Base-by-base conservation (phyloP, 1,140 invertebrate species). In the Pristionchus pacificus region DNA sequence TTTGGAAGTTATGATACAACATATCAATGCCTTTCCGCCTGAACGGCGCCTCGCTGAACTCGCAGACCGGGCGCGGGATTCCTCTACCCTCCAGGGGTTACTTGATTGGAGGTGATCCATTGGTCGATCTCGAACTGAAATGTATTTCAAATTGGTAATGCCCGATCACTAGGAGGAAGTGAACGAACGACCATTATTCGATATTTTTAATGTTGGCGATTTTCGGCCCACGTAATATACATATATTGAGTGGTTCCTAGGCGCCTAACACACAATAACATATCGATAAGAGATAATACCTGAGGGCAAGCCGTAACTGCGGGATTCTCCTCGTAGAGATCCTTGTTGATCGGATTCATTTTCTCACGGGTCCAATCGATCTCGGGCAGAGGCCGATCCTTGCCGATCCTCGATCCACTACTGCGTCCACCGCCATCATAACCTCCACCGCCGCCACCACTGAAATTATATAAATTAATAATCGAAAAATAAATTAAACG, bases 1-100 rank as follows among this genome's bases (percentile, higher is more conserved):
- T 68, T 25, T 74, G 57, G 72, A 79, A 83, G 55, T 81, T 74
- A 29, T 63, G 70, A 24, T 72, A 75, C 2, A 83, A 65, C 3
- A 76, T 66, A 62, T 70, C 68, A 25, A 65, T 60, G 28, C 84
- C 66, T 49, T 63, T 58, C 38, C 67, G 69, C 13, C 78, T 78
- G 59, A 83, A 81, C 10, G 72, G 73, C 49, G 74, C 74, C 62
- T 84, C 81, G 49, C 78, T 74, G 67, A 83, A 83, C 27, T 81
- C 67, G 62, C 79, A 84, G n/a, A 83, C 75, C 30, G 81, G 82
- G 33, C 79, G 77, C 10, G 81, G 81, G 49, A 83, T 78, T 31
- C 74, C 68, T 49, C 64, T 59, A 2, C 81, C 81, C 38, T 80
- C 68, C 1, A 83, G 61, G 15, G 79, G n/a, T 84, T 0, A 80